Percentiles rank a stretch among this genome's conserved stretches.
These are phyloP conservation scores for Axis porcinus DNA, from an alignment of 2,113 vertebrate species.

Conservation along the genomic window DNA sequence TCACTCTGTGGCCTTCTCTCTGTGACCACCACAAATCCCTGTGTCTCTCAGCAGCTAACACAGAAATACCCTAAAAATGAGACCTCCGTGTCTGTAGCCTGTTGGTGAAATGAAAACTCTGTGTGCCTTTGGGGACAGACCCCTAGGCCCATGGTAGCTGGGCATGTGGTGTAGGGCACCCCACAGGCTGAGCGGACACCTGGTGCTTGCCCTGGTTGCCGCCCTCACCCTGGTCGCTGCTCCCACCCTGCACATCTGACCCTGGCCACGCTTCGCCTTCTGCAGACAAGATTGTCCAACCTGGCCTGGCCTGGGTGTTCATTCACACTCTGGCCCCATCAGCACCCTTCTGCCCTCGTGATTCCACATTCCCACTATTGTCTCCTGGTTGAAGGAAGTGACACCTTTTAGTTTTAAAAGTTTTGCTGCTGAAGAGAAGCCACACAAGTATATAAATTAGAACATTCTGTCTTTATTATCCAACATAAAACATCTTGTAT, in stretches of 20 bases:
- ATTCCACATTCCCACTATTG: fast-evolving
- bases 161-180: fast-evolving
- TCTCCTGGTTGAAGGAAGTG: not conserved
- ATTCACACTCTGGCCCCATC: not conserved
- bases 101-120: fast-evolving
- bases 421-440: not conserved
- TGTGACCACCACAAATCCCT: fast-evolving
- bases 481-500: not conserved
- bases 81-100: fast-evolving
- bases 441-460: too few species aligned
- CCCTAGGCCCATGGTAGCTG: not conserved
- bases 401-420: not conserved
- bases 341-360: fast-evolving
- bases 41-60: fast-evolving
- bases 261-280: fast-evolving
- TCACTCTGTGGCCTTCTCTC: fast-evolving
- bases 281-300: not conserved
- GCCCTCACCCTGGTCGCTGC: not conserved
- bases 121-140: not conserved
- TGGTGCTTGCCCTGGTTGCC: fast-evolving
- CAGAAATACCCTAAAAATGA: too few species aligned
- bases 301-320: not conserved
- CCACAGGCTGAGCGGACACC: fast-evolving
- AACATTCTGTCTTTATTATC: not conserved
- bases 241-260: not conserved